Conservation (phyloP, 2,113 vertebrate species). For the Polyodon spathula region DNA sequence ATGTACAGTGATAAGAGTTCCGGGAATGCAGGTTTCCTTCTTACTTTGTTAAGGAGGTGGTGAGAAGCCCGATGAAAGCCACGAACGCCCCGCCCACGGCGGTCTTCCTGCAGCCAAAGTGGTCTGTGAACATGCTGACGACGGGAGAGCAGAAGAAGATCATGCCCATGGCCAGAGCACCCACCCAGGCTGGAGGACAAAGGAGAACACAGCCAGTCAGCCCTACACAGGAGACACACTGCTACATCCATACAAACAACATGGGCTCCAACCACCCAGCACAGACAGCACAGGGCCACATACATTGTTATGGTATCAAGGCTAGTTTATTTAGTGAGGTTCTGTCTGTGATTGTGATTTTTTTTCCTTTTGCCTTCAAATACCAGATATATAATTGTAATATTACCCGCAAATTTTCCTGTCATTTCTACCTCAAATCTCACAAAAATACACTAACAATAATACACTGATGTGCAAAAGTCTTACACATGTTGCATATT, state of each 20-base stretch:
- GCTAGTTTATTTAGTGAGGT: too few relatives aligned
- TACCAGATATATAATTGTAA: too few relatives aligned
- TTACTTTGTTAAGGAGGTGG: constrained; percentile 94
- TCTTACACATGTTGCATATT: too few relatives aligned
- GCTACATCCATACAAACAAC: neutral
- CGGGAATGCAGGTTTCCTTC: constrained; percentile 14
- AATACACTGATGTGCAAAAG: too few relatives aligned
- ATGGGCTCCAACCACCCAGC: neutral
- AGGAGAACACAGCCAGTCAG: constrained; percentile 22
- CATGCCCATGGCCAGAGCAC: constrained; percentile 94
- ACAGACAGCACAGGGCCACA: too few relatives aligned
- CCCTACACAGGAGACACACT: neutral
- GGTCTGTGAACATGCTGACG: constrained; percentile 97
- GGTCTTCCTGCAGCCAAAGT: constrained; percentile 85
- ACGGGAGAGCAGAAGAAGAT: constrained; percentile 97
- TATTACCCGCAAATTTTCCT: too few relatives aligned
- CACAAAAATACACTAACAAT: too few relatives aligned
- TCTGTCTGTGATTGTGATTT: too few relatives aligned
- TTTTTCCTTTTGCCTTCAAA: too few relatives aligned
- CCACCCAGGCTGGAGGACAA: constrained; percentile 79
- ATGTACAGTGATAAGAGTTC: too few relatives aligned
- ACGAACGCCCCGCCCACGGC: constrained; percentile 76
- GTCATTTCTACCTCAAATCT: too few relatives aligned
- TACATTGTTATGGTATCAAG: too few relatives aligned
- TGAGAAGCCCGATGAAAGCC: constrained; percentile 85